Conservation (phyloP, 2,888 invertebrate species). For the Alitta virens region DNA sequence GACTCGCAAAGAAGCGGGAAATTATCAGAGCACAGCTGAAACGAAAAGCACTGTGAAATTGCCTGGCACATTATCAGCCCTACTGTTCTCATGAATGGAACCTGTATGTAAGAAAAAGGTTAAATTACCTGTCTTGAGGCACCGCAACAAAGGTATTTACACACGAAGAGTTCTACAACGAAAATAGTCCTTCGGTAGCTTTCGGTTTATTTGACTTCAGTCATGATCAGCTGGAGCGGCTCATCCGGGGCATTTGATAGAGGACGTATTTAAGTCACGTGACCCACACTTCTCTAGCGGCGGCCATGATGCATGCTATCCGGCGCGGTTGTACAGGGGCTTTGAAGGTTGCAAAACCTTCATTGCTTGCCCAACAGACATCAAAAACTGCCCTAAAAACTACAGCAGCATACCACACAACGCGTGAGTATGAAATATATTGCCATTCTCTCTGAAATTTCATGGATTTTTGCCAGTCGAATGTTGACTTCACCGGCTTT, state of each 20-base stretch:
- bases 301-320: constrained; percentile 64
- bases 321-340: constrained; percentile 63
- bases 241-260: not conserved
- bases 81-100: too few relatives aligned
- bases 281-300: not conserved
- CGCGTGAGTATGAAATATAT: constrained; percentile 59
- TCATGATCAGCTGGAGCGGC: too few relatives aligned
- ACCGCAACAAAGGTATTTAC: too few relatives aligned
- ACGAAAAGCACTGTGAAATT: too few relatives aligned
- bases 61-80: too few relatives aligned
- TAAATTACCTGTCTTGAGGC: too few relatives aligned
- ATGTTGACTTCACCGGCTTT: not conserved
- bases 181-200: too few relatives aligned
- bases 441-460: not conserved
- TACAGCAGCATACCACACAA: constrained; percentile 59
- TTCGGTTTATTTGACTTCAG: too few relatives aligned
- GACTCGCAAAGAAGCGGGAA: too few relatives aligned
- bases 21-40: too few relatives aligned
- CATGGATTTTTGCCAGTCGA: not conserved
- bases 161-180: too few relatives aligned
- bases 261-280: not conserved
- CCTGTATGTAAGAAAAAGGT: too few relatives aligned
- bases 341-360: constrained; percentile 63
- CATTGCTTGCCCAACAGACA: constrained; percentile 56
- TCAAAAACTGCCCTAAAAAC: constrained; percentile 56